These are phyloP conservation scores for Euleptes europaea DNA, from an alignment of 2,113 vertebrate genomes.

Conservation along the genomic window DNA sequence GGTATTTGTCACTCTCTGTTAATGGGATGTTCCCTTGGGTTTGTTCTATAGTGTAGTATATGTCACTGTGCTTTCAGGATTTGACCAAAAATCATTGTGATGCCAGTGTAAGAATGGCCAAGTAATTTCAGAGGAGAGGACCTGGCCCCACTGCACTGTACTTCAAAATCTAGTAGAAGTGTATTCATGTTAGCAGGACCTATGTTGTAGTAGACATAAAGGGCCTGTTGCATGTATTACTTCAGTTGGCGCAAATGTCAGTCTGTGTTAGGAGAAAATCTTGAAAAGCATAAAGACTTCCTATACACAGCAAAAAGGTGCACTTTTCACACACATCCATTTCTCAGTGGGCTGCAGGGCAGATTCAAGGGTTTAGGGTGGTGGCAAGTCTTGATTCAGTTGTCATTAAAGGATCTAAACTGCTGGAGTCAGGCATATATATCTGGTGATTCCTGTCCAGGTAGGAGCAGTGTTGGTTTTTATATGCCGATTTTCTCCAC, in stretches of 20 bases:
- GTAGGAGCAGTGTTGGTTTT: too few relatives aligned
- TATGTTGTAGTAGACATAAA: too few relatives aligned
- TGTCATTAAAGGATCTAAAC: not conserved
- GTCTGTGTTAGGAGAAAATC: too few relatives aligned
- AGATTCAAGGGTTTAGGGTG: not conserved
- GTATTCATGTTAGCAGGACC: not conserved
- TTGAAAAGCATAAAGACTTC: too few relatives aligned
- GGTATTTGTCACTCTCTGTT: not conserved
- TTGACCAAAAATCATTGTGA: not conserved
- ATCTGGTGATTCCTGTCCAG: not conserved
- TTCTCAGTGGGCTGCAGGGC: not conserved
- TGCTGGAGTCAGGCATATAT: not conserved
- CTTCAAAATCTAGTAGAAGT: not conserved
- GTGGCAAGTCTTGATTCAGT: not conserved
- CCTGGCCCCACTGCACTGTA: not conserved
- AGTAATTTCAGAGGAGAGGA: not conserved
- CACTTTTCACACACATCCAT: not conserved
- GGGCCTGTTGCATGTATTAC: too few relatives aligned
- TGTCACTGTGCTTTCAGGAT: not conserved
- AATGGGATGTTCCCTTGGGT: not conserved
- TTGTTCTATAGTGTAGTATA: not conserved
- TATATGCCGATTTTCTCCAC: too few relatives aligned
- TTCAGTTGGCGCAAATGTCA: too few relatives aligned
- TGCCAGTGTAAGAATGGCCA: not conserved
- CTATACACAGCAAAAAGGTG: not conserved